Base-by-base conservation (phyloP, 2,888 invertebrate species). In the Hydroisotoma schaefferi region DNA sequence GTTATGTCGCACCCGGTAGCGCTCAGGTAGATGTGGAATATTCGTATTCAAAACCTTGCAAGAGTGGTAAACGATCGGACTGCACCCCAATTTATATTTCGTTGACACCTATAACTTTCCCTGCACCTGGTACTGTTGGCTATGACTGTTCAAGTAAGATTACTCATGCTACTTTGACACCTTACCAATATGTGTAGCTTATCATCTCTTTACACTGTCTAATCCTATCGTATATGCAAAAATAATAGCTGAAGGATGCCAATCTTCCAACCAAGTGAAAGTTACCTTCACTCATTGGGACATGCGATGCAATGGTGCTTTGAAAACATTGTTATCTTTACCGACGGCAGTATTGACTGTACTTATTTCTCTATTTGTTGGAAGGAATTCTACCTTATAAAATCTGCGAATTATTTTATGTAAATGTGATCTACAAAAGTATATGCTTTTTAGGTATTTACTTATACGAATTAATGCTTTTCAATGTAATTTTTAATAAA, bases 41-140 rank as follows among this genome's bases (percentile, higher is more conserved):
- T 26, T 27, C 37, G 0, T 61, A 56, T 40, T 55, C 52, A 10
- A 61, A 71, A 43, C 71, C 73, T 26, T 73, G 73, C 51, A 67
- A 68, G 29, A 38, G 61, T 18, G 65, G 68, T 15, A 65, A 61
- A 27, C 43, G 67, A 10, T 48, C 44, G 8, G 67, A 59, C 8
- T 73, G 73, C 26, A 44, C 29, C 10, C 72, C 71, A 27, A 70
- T 73, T 59, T 72, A 68, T 58, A 23, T 72, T 53, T 72, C 70
- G 8, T 57, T 68, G 26, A 69, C 69, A 10, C 64, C 71, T 22
- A 66, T 53, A 12, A 33, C 48, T 12, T 46, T 22, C 28, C 15
- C 33, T 10, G 25, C 20, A 22, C 48, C 44, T 12, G 67, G 66
- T 8, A 20, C 58, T 44, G 38, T 29, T 26, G 64, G 66, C 12